A percentile compares a stretch with the other conserved stretches of the same genome.
Conservation (phyloP, 2,797 vertebrate species). For the Xerus rutilus region DNA sequence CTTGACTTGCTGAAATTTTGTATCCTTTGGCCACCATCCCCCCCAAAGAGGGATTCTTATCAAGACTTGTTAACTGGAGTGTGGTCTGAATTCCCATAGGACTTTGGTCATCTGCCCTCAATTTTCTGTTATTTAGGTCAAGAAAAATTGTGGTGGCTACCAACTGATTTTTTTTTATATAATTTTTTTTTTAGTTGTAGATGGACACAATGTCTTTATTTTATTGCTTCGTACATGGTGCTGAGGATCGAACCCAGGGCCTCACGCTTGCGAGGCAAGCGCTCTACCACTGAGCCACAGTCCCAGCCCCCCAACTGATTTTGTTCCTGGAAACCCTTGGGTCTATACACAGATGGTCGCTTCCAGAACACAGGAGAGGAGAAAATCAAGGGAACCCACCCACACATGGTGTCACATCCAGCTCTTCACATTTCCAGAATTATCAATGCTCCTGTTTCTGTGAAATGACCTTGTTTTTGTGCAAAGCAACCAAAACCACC, state of each 20-base stretch:
- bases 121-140: neutral
- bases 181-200: no score
- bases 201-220: no score
- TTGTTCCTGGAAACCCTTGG: conserved; percentile 16
- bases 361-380: neutral
- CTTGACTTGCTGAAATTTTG: neutral
- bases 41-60: neutral
- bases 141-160: neutral
- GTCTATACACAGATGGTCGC: neutral
- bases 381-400: no score
- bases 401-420: neutral
- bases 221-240: no score
- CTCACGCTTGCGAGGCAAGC: no score
- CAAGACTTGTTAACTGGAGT: neutral
- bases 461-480: neutral
- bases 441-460: neutral
- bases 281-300: no score
- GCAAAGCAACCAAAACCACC: neutral
- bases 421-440: neutral
- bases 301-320: neutral
- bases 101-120: neutral
- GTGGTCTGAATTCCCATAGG: neutral
- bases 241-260: no score
- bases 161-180: neutral
- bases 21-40: neutral